Evolutionary conservation across 2,888 invertebrate genomes (phyloP).

Genomic region (Bruchidius siliquastri): DNA sequence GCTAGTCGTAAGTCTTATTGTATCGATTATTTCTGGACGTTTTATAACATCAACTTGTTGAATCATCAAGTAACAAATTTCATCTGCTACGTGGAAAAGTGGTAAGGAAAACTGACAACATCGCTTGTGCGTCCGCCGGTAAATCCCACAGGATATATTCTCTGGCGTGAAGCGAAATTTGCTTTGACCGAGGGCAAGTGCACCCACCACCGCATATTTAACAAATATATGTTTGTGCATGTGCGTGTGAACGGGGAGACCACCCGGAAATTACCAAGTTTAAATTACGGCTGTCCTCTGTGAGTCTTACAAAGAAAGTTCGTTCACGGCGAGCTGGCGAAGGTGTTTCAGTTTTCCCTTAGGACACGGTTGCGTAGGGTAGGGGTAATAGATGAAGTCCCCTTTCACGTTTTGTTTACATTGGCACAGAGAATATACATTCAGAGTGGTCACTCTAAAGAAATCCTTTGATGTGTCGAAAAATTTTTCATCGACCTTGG

Average conservation of each 20-base stretch:
- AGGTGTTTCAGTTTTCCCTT: neutral
- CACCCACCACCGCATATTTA: neutral
- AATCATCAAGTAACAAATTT: neutral
- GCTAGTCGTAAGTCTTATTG: too few species aligned
- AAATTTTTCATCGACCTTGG: too few species aligned
- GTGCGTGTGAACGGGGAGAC: neutral
- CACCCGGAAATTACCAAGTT: neutral
- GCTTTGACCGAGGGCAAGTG: neutral
- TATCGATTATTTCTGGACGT: too few species aligned
- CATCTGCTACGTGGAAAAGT: neutral
- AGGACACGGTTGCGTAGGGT: too few species aligned
- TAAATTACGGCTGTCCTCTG: neutral
- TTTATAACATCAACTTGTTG: too few species aligned
- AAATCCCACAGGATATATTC: neutral
- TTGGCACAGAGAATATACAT: too few species aligned
- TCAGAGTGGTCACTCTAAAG: too few species aligned
- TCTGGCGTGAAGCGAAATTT: neutral
- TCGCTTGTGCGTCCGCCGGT: neutral
- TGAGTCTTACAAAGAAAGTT: neutral
- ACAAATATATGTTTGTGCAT: neutral
- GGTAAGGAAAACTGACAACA: neutral
- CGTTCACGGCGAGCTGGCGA: neutral
- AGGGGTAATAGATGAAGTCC: too few species aligned
- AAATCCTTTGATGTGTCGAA: too few species aligned
- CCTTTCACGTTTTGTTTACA: too few species aligned